phyloP scores from a whole-genome alignment of 2,797 vertebrate species.

The Lateolabrax maculatus region DNA sequence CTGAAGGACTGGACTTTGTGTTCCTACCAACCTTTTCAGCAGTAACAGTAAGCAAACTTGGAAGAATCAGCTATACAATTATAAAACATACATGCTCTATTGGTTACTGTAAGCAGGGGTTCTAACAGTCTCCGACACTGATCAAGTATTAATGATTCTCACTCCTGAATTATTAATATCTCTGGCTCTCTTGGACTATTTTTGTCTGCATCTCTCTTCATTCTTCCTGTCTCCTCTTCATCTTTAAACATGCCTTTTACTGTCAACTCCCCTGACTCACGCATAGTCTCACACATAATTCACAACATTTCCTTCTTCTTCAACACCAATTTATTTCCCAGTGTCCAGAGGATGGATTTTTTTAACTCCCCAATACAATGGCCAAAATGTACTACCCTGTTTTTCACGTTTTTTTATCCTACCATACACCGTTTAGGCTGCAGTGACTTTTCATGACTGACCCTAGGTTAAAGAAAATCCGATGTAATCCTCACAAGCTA shows the following conservation, averaged over 20 bases:
- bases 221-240: conserved; percentile 63
- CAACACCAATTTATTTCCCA: conserved; percentile 42
- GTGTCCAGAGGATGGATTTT: neutral
- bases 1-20: neutral
- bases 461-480: conserved; percentile 64
- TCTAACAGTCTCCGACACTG: conserved; percentile 68
- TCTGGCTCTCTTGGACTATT: conserved; percentile 81
- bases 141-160: conserved; percentile 86
- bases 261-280: conserved; percentile 47
- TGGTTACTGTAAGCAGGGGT: conserved; percentile 61
- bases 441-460: conserved; percentile 55
- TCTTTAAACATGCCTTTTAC: conserved; percentile 52
- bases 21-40: conserved; percentile 23
- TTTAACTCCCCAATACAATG: neutral
- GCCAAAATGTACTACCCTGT: too few species aligned
- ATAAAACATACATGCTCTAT: conserved; percentile 46
- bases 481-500: conserved; percentile 66
- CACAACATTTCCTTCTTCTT: conserved; percentile 36
- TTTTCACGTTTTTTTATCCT: neutral
- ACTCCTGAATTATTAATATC: conserved; percentile 85
- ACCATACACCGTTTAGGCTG: neutral
- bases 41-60: neutral
- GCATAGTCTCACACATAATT: conserved; percentile 52
- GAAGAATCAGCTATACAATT: conserved; percentile 32
- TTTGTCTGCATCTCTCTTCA: conserved; percentile 72